Evolutionary conservation across 2,888 invertebrate species (phyloP).

Genomic region (Clivina fossor): DNA sequence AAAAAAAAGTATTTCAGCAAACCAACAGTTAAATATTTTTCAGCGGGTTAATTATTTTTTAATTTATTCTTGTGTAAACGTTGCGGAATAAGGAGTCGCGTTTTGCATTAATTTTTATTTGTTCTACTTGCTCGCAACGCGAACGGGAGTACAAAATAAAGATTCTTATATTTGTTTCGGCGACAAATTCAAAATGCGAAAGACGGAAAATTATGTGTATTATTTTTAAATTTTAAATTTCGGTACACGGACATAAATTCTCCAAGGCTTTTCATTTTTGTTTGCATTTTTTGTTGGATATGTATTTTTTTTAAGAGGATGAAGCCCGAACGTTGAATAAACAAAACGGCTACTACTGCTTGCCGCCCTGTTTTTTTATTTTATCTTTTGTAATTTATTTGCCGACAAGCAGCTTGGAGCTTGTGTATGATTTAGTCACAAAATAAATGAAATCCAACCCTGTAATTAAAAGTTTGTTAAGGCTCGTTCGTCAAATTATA

Average conservation of each 20-base stretch:
- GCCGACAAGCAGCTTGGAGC: conserved; percentile 21
- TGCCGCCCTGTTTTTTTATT: conserved; percentile 25
- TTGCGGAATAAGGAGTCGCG: conserved; percentile 6
- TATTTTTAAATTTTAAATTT: conserved; percentile 26
- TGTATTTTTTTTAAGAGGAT: conserved; percentile 29
- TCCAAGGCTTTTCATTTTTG: conserved; percentile 25
- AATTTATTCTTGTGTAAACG: conserved; percentile 24
- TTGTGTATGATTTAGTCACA: conserved; percentile 28
- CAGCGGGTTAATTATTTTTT: conserved; percentile 31
- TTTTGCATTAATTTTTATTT: conserved; percentile 23
- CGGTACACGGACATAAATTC: conserved; percentile 24
- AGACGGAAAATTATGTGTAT: conserved; percentile 27
- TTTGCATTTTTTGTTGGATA: conserved; percentile 22
- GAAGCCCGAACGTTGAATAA: conserved; percentile 30
- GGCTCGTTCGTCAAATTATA: no score
- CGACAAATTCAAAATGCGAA: conserved; percentile 20
- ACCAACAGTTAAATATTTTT: no score
- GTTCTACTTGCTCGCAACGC: no score
- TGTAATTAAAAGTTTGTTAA: conserved; percentile 29
- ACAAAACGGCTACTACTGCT: conserved; percentile 22
- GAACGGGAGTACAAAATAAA: conserved; percentile 14
- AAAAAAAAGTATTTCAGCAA: no score
- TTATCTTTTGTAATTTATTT: conserved; percentile 32
- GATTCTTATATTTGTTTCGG: conserved; percentile 27
- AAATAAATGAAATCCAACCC: conserved; percentile 30